Conservation (phyloP, 2,888 invertebrate genomes). For the Willowsia nigromaculata region DNA sequence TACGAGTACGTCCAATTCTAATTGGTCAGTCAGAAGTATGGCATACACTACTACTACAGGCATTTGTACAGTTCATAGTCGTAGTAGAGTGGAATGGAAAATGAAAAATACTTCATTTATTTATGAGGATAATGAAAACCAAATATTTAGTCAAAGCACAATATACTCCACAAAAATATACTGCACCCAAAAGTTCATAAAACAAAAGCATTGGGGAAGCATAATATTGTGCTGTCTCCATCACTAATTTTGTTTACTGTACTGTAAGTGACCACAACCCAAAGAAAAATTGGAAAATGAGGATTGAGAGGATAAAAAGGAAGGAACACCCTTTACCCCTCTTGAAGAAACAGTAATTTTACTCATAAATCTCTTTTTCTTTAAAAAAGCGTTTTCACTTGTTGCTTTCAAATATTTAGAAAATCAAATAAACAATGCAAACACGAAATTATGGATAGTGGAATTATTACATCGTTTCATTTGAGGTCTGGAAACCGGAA, state of each 20-base stretch:
- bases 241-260: conserved; percentile 47
- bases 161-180: neutral
- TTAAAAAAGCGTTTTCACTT: conserved; percentile 12
- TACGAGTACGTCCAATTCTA: neutral
- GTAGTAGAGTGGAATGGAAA: too few species aligned
- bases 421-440: conserved; percentile 64
- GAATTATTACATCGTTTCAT: conserved; percentile 45
- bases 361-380: conserved; percentile 60
- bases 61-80: too few species aligned
- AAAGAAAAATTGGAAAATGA: conserved; percentile 12
- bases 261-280: conserved; percentile 51
- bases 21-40: neutral
- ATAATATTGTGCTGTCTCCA: neutral
- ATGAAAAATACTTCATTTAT: neutral
- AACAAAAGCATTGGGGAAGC: neutral
- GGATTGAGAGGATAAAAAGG: conserved; percentile 35
- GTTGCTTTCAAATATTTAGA: conserved; percentile 42
- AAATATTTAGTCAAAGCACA: neutral
- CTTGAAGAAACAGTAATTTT: conserved; percentile 61
- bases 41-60: too few species aligned
- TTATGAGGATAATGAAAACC: conserved; percentile 36
- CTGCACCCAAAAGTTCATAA: neutral
- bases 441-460: conserved; percentile 35
- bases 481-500: neutral
- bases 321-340: conserved; percentile 63